A percentile compares a stretch with the other conserved stretches of the same genome.
Conservation (phyloP, 1,140 invertebrate species). For the Ditylenchus dipsaci region DNA sequence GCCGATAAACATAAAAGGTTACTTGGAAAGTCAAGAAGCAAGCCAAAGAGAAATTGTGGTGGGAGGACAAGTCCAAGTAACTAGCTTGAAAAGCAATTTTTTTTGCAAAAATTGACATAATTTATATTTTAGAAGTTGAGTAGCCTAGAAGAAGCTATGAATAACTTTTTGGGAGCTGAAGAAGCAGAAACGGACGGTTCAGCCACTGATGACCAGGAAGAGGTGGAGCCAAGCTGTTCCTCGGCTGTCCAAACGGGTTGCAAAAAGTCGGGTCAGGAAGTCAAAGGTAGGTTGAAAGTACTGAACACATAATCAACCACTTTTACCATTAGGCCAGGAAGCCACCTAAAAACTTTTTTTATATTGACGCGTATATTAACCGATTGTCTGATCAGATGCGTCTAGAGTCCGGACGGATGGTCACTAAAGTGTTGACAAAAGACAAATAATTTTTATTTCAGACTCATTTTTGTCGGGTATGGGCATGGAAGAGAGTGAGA, state of each 20-base stretch:
- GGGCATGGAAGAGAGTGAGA: slow-evolving; percentile 10
- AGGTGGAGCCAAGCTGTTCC: slow-evolving; percentile 2
- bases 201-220: slow-evolving; percentile 4
- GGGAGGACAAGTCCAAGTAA: not conserved
- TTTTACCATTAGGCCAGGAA: too few species aligned
- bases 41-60: not conserved
- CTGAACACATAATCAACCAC: too few species aligned
- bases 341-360: too few species aligned
- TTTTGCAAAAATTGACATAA: not conserved
- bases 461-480: slow-evolving; percentile 3
- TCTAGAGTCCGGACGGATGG: too few species aligned
- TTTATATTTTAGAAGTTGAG: not conserved
- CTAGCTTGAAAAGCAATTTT: not conserved
- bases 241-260: slow-evolving; percentile 7
- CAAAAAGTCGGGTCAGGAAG: slow-evolving; percentile 7
- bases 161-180: not conserved
- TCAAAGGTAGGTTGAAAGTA: not conserved
- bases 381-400: too few species aligned
- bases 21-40: not conserved
- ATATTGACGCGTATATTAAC: too few species aligned
- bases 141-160: not conserved
- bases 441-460: not conserved
- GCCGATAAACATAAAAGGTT: slow-evolving; percentile 10
- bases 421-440: not conserved
- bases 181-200: not conserved